Evolutionary conservation across 1,140 invertebrate genomes (phyloP), one percentile per base, ranked within the genome.

Genomic region (Zaprionus vittiger): DNA sequence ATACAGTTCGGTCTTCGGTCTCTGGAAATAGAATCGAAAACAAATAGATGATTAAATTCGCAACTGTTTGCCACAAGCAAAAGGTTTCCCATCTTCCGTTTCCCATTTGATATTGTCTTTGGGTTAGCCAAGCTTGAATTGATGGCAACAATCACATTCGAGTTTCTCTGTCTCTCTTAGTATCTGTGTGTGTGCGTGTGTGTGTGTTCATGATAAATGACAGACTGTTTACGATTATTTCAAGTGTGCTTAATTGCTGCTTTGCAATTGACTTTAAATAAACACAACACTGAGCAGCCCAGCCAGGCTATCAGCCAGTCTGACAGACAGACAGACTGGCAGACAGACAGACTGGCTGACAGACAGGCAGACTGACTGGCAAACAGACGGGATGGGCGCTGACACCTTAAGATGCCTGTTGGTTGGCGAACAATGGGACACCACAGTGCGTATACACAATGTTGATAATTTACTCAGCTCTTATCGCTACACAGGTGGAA

Each of bases 181-280:
- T 31, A 37, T 7, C 14, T 63, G 44, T 20, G 47, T 34, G 17
- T 41, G 26, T 41, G 62, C 28, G 34, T 47, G 17, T 28, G 22
- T 61, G 15, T 66, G 54, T 49, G 54, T n/a, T 31, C 41, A 47
- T 47, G 41, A 38, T 60, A 54, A 61, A 41, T 47, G 34, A 61
- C 17, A 57, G 28, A 63, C 47, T 62, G 71, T 77, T 61, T 73
- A 56, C 66, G 61, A 73, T 80, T 83, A 83, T 66, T 72, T 62
- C 77, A 80, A 77, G 77, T 78, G 77, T 78, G 66, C 72, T 81
- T 85, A 85, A 84, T 85, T 74, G 56, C 64, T 73, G 66, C 47
- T 65, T 49, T 69, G 64, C 66, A 66, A 55, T 67, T 78, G 66
- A 79, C 52, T 78, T 63, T 34, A 68, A 61, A 52, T 66, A 78